Evolutionary conservation across 2,113 vertebrate genomes (phyloP).

Genomic region (Aegithalos caudatus): DNA sequence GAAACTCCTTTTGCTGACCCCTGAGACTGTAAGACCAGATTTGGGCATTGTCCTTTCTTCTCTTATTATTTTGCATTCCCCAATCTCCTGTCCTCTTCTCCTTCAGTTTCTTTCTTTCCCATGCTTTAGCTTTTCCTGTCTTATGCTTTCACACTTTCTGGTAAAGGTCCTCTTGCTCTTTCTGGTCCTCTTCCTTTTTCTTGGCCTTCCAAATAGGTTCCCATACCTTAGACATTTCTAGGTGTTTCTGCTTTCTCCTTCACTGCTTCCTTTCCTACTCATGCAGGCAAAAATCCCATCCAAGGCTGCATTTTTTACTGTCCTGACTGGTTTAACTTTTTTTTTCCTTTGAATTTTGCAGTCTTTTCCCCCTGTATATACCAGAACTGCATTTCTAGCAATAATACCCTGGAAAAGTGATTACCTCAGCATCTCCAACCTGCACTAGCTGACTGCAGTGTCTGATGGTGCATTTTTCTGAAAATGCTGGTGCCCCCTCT

Average conservation of each 20-base stretch:
- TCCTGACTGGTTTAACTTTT: neutral
- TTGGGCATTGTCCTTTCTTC: neutral
- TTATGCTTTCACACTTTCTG: neutral
- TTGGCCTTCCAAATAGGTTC: neutral
- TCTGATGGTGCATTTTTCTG: neutral
- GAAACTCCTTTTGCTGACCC: neutral
- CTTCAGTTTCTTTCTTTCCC: neutral
- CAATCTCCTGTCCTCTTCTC: neutral
- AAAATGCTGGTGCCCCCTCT: neutral
- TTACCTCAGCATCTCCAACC: neutral
- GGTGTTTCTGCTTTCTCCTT: neutral
- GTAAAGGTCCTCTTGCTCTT: neutral
- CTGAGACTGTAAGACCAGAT: neutral
- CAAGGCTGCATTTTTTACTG: neutral
- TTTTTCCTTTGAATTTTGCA: neutral
- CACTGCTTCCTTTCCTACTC: neutral
- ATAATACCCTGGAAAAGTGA: neutral
- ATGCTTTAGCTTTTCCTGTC: neutral
- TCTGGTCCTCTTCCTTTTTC: neutral
- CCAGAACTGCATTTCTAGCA: conserved; percentile 17
- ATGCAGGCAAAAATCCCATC: neutral
- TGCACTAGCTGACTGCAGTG: neutral
- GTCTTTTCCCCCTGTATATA: neutral
- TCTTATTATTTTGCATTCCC: neutral
- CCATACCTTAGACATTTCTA: neutral